A percentile compares a stretch with the other conserved stretches of the same genome.
phyloP scores from a whole-genome alignment of 2,888 invertebrate genomes.

The Pardosa pseudoannulata region DNA sequence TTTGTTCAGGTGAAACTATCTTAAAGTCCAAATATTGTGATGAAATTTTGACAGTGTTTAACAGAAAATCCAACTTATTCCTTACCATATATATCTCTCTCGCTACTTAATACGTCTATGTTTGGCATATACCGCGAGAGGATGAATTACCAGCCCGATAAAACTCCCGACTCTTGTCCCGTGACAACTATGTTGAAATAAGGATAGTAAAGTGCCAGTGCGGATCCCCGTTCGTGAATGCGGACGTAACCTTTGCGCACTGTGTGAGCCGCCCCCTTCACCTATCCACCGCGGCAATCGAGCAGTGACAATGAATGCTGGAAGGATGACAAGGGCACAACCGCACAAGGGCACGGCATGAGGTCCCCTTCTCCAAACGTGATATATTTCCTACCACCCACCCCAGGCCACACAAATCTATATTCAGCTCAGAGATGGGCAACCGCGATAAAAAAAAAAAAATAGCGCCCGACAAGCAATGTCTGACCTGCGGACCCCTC shows the following conservation, averaged over 20 bases:
- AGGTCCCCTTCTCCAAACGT: conserved; percentile 42
- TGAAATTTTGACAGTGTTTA: too few relatives aligned
- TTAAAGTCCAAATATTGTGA: too few relatives aligned
- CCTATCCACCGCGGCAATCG: background rate
- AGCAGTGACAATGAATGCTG: conserved; percentile 64
- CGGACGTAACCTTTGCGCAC: conserved; percentile 5
- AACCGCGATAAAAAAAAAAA: conserved; percentile 44
- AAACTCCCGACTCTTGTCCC: too few relatives aligned
- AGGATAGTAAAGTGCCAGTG: too few relatives aligned
- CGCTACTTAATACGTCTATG: too few relatives aligned
- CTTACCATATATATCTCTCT: too few relatives aligned
- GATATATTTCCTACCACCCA: conserved; percentile 63
- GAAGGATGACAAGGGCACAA: conserved; percentile 62
- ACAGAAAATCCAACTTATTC: too few relatives aligned
- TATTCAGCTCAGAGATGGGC: conserved; percentile 47
- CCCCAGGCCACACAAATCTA: conserved; percentile 67
- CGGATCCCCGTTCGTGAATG: too few relatives aligned
- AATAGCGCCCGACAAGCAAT: conserved; percentile 22
- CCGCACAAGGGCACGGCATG: conserved; percentile 56
- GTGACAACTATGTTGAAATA: too few relatives aligned
- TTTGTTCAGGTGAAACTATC: too few relatives aligned
- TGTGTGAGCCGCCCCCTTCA: conserved; percentile 12
- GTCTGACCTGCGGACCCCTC: conserved; percentile 44
- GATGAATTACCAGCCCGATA: too few relatives aligned
- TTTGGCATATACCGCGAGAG: too few relatives aligned